Evolutionary conservation across 2,797 vertebrate species (phyloP), one percentile per base, ranked within the genome.

Genomic region (Cuniculus paca): DNA sequence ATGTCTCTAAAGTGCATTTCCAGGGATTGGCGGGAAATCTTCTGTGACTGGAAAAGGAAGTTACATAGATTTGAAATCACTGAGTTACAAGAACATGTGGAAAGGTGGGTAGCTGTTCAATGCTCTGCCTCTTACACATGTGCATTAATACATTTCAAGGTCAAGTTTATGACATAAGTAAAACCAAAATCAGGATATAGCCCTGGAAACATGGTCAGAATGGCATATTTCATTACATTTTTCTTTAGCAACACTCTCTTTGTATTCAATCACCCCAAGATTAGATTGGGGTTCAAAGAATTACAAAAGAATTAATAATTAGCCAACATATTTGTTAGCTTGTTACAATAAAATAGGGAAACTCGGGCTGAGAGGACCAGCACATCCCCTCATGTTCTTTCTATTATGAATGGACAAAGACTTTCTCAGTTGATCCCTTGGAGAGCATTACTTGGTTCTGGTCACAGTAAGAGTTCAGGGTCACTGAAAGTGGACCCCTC

Each of bases 191-290:
- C n/a, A 22, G 52, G 56, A 52, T 9, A 6, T 0, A 2, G 63
- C 14, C 84, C 42, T 6, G 7, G 77, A 48, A 7, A 7, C 1
- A 20, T 42, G n/a, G 45, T 6, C 1, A 28, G 34, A 9, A 20
- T 2, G 11, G 61, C 13, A 9, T 2, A 0, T 0, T 20, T 0
- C 0, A 60, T 34, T 2, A 26, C 17, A 5, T 12, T 8, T 34
- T n/a, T 61, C n/a, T 45, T 61, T 12, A 36, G 45, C 1, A 52
- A 6, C 2, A 1, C 7, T 77, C 4, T 63, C 34, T 65, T 16
- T 75, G 85, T 14, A 39, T 20, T 61, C n/a, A 56, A 0, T 61
- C 20, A 31, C 65, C 28, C 63, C 77, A 34, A 52, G 88, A 34
- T 70, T 54, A 74, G 85, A 58, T 14, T 31, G 68, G 54, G 70